phyloP scores from a whole-genome alignment of 1,140 invertebrate genomes.

The Agrypnia vestita region DNA sequence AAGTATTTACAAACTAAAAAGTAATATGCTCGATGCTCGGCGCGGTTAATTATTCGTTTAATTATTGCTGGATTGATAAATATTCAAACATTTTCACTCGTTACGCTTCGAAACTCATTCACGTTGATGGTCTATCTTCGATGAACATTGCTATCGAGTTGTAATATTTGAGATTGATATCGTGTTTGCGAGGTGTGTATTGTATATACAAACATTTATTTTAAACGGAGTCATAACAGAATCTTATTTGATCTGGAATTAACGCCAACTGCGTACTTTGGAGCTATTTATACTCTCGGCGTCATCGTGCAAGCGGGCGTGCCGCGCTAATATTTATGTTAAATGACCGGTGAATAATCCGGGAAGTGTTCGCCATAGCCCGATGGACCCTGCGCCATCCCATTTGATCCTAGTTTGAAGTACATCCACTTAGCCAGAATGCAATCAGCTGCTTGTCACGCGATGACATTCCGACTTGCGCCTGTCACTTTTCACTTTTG shows the following conservation, averaged over 20 bases:
- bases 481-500: not conserved
- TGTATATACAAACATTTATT: conserved; percentile 16
- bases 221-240: conserved; percentile 15
- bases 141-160: not conserved
- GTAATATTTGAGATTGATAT: conserved; percentile 2
- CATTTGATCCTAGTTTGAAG: conserved; percentile 1
- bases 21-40: not conserved
- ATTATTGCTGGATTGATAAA: conserved; percentile 34
- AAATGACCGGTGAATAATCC: conserved; percentile 6
- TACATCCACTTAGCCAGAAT: not conserved
- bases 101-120: conserved; percentile 32
- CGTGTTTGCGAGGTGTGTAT: not conserved
- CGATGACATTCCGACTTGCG: conserved; percentile 28
- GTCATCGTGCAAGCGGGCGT: conserved; percentile 23
- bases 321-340: conserved; percentile 30
- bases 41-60: not conserved
- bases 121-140: not conserved
- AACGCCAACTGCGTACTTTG: conserved; percentile 48
- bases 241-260: conserved; percentile 42
- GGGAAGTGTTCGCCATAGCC: not conserved
- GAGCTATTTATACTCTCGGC: conserved; percentile 36
- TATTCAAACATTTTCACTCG: conserved; percentile 24
- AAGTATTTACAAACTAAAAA: conserved; percentile 24
- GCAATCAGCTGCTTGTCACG: conserved; percentile 14
- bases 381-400: not conserved